A percentile compares a stretch with the other conserved stretches of the same genome.
Conservation (phyloP, 92 coral and sea anemone genomes). For the Nematostella vectensis region DNA sequence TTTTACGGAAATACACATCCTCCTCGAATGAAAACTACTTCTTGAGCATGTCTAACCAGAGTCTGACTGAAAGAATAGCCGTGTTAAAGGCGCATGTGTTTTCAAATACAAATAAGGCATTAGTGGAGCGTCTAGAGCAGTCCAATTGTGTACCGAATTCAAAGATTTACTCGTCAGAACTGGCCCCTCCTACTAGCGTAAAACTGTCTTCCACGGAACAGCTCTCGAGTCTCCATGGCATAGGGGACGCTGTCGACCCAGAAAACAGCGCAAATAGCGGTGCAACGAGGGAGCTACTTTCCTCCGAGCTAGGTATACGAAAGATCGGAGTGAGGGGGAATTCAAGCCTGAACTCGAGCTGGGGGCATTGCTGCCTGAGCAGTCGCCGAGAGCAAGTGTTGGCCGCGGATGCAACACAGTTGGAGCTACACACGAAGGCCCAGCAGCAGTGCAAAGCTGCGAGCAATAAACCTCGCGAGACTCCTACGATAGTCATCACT, state of each 20-base stretch:
- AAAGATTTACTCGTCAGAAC: conserved; percentile 56
- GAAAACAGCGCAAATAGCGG: neutral
- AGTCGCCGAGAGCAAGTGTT: neutral
- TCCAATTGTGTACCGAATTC: conserved; percentile 57
- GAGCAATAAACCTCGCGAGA: neutral
- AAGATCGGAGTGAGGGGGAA: neutral
- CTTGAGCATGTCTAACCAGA: conserved; percentile 49
- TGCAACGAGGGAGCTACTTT: neutral
- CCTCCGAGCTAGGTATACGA: neutral
- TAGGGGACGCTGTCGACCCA: neutral
- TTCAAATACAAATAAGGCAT: conserved; percentile 43
- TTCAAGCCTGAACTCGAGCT: neutral
- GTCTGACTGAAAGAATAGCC: conserved; percentile 49
- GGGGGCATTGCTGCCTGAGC: neutral
- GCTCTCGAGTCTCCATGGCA: conserved; percentile 1
- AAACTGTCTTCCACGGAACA: conserved; percentile 26
- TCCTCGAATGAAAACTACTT: conserved; percentile 29
- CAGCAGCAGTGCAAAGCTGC: neutral
- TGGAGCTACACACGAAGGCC: neutral
- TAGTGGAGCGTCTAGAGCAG: conserved; percentile 27
- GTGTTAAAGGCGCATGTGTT: conserved; percentile 65
- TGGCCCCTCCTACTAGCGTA: conserved; percentile 55
- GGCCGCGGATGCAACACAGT: neutral
- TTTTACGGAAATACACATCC: conserved; percentile 47
- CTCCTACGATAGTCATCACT: conserved; percentile 66